Conservation (phyloP, 2,113 vertebrate genomes). For the Elaphurus davidianus region DNA sequence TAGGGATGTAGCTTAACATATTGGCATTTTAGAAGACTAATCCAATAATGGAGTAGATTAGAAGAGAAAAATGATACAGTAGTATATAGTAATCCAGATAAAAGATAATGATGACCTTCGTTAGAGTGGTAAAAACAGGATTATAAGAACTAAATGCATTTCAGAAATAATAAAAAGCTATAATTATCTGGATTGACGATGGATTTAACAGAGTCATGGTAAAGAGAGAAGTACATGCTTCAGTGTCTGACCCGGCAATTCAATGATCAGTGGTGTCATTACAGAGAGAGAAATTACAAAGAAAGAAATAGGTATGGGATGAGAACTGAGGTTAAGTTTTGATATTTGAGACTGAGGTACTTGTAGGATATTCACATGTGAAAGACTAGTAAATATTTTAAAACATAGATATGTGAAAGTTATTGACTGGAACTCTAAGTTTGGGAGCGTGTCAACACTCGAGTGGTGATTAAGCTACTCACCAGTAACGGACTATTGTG, state of each 20-base stretch:
- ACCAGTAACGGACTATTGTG: not conserved
- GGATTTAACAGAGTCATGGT: not conserved
- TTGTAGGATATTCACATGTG: not conserved
- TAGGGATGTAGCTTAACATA: not conserved
- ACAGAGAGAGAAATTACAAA: not conserved
- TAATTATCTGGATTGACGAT: not conserved
- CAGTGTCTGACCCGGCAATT: not conserved
- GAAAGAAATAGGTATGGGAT: not conserved
- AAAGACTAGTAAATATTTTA: not conserved
- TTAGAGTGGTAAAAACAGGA: not conserved
- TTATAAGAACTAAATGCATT: not conserved
- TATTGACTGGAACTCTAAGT: not conserved
- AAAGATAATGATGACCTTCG: not conserved
- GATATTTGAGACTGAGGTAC: not conserved
- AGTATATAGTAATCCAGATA: not conserved
- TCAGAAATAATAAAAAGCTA: not conserved
- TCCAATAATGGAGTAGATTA: not conserved
- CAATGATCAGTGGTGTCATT: not conserved
- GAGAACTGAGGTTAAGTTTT: not conserved
- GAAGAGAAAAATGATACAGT: not conserved
- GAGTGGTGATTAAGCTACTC: not conserved
- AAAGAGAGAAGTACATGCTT: not conserved
- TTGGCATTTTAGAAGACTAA: not conserved
- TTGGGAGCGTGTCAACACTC: not conserved
- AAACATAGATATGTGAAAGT: not conserved